Percentiles rank a stretch among this genome's conserved stretches.
phyloP scores from a whole-genome alignment of 2,113 vertebrate species.

The Rhineura floridana region DNA sequence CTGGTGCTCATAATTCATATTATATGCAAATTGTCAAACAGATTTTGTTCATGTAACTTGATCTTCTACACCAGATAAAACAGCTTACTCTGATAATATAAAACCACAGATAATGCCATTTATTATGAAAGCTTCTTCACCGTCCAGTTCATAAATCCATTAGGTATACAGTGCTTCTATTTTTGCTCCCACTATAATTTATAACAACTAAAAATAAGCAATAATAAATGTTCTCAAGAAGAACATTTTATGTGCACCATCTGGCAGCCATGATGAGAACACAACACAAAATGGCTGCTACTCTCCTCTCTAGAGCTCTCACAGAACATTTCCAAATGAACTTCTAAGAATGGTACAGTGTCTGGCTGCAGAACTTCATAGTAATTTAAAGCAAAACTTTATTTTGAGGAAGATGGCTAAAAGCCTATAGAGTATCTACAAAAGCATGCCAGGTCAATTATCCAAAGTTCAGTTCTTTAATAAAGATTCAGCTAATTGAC shows the following conservation, averaged over 20 bases:
- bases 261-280: conserved; percentile 54
- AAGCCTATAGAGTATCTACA: conserved; percentile 36
- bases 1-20: too few species aligned
- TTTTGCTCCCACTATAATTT: neutral
- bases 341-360: too few species aligned
- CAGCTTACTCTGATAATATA: too few species aligned
- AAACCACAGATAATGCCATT: too few species aligned
- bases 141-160: neutral
- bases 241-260: conserved; percentile 54
- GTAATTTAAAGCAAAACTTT: too few species aligned
- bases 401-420: conserved; percentile 27
- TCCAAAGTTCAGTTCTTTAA: neutral
- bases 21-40: too few species aligned
- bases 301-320: neutral
- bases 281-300: conserved; percentile 33
- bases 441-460: conserved; percentile 20
- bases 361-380: conserved; percentile 25
- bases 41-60: too few species aligned
- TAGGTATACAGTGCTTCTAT: rapidly evolving
- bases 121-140: too few species aligned
- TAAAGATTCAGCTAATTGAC: neutral
- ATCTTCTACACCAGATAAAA: too few species aligned
- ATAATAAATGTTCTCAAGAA: conserved; percentile 54
- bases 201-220: too few species aligned
- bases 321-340: neutral